phyloP scores from a whole-genome alignment of 2,113 vertebrate species.

The Narcine bancroftii region DNA sequence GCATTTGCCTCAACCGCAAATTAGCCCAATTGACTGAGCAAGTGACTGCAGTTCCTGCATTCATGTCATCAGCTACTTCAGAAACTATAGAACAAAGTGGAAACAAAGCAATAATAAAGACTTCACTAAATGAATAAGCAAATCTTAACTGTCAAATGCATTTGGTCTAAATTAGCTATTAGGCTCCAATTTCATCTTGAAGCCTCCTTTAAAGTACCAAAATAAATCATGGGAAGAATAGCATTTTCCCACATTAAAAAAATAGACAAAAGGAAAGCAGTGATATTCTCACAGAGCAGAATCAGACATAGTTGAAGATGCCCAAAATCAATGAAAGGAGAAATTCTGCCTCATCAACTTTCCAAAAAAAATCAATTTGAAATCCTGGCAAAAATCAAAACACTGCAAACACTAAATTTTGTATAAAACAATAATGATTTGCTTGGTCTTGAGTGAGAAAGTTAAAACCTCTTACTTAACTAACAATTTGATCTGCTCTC shows the following conservation, averaged over 20 bases:
- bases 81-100: too few species aligned
- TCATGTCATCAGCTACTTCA: too few species aligned
- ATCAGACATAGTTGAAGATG: not conserved
- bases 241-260: conserved; percentile 9
- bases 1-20: too few species aligned
- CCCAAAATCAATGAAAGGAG: not conserved
- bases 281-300: not conserved
- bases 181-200: not conserved
- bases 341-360: not conserved
- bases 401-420: too few species aligned
- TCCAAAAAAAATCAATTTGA: not conserved
- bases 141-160: not conserved
- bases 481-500: too few species aligned
- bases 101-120: too few species aligned
- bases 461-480: too few species aligned
- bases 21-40: too few species aligned
- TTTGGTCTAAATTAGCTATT: conserved; percentile 11
- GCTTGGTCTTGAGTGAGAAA: too few species aligned
- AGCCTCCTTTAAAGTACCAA: not conserved
- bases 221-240: not conserved
- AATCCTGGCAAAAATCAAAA: too few species aligned
- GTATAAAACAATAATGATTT: too few species aligned
- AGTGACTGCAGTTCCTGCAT: too few species aligned
- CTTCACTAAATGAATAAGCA: not conserved
- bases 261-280: not conserved